A percentile compares a stretch with the other conserved stretches of the same genome.
Conservation (phyloP, 2,797 vertebrate species). For the Sarcophilus harrisii region DNA sequence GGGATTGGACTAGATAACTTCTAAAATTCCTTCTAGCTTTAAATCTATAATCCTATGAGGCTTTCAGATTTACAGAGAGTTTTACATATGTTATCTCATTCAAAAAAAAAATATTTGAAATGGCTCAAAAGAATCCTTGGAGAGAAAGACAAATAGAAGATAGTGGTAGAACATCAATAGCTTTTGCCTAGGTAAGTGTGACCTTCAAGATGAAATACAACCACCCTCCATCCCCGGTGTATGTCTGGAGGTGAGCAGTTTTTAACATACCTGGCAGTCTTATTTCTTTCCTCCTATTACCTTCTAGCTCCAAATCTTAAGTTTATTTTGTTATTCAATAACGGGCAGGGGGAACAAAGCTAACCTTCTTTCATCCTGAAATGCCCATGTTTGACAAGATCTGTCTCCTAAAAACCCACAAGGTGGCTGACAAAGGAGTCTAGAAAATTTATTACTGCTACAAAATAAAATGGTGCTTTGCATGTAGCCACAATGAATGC, state of each 20-base stretch:
- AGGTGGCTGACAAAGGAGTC: conserved; percentile 36
- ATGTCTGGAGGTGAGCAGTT: background rate
- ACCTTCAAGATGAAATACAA: conserved; percentile 35
- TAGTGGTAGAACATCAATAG: conserved; percentile 9
- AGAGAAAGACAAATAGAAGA: conserved; percentile 13
- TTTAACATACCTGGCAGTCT: conserved; percentile 14
- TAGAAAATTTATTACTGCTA: conserved; percentile 60
- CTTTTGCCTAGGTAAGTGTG: conserved; percentile 45
- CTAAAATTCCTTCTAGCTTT: background rate
- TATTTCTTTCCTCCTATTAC: background rate
- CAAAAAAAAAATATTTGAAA: background rate
- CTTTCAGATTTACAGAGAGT: background rate
- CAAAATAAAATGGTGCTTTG: conserved; percentile 77
- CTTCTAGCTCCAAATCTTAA: conserved; percentile 10
- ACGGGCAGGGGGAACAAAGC: conserved; percentile 29
- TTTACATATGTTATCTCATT: background rate
- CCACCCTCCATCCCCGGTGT: background rate
- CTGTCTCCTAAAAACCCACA: conserved; percentile 20
- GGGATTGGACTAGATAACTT: background rate
- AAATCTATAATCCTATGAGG: background rate
- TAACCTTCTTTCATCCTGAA: conserved; percentile 27
- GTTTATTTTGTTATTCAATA: background rate
- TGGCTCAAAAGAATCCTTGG: conserved; percentile 45
- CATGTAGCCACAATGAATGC: conserved; percentile 40
- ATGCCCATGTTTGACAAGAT: conserved; percentile 17